These are phyloP conservation scores for Gasterosteus aculeatus DNA, from an alignment of 2,113 vertebrate genomes.

Conservation along the genomic window DNA sequence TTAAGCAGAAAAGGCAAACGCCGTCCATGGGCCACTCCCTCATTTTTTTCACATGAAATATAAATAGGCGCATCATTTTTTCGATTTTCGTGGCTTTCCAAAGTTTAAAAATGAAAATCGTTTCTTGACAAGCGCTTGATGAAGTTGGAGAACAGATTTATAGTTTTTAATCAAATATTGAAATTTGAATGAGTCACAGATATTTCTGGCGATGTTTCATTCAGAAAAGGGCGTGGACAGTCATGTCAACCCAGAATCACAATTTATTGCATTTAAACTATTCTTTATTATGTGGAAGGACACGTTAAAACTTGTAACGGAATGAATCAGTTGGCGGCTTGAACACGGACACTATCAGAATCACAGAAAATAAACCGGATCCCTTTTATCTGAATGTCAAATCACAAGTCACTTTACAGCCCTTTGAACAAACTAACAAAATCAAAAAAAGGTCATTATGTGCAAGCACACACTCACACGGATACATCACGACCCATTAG, in stretches of 20 bases:
- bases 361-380: slow-evolving; percentile 52
- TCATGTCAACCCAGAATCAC: background rate
- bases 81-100: background rate
- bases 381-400: slow-evolving; percentile 51
- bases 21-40: no score
- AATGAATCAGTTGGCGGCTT: background rate
- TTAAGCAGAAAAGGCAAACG: background rate
- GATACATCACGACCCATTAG: slow-evolving; percentile 24
- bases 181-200: no score
- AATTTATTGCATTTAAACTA: background rate
- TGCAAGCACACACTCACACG: slow-evolving; percentile 25
- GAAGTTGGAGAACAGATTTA: no score
- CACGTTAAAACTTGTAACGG: background rate
- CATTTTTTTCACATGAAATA: background rate
- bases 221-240: background rate
- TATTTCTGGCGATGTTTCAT: background rate
- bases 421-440: slow-evolving; percentile 30
- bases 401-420: slow-evolving; percentile 46
- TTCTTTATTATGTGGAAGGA: background rate
- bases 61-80: background rate
- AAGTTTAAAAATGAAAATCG: background rate
- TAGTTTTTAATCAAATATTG: no score
- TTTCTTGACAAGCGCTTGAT: background rate
- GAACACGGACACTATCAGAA: slow-evolving; percentile 1
- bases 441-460: slow-evolving; percentile 25